phyloP scores from a whole-genome alignment of 2,113 vertebrate species.

The Taurulus bubalis region DNA sequence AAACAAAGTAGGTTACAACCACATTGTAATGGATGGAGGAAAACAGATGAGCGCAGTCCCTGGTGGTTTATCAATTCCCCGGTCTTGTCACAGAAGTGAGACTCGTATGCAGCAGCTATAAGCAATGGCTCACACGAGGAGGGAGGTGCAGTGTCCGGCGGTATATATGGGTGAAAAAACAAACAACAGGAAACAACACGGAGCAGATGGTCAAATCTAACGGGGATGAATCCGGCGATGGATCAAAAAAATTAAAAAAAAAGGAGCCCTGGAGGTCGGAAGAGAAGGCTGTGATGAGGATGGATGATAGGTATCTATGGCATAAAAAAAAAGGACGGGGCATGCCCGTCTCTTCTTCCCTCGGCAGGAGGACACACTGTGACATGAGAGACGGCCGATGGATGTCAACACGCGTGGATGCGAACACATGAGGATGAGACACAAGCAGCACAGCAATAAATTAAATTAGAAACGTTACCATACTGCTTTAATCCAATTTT shows the following conservation, averaged over 20 bases:
- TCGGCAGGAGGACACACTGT: slow-evolving; percentile 52
- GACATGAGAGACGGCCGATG: slow-evolving; percentile 61
- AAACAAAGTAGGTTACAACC: slow-evolving; percentile 63
- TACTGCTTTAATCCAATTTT: slow-evolving; percentile 85
- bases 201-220: slow-evolving; percentile 31
- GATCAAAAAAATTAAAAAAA: not conserved
- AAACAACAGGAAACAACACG: slow-evolving; percentile 43
- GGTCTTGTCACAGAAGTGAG: slow-evolving; percentile 34
- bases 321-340: slow-evolving; percentile 43
- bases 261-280: slow-evolving; percentile 6
- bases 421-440: slow-evolving; percentile 63
- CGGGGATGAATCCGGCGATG: slow-evolving; percentile 19
- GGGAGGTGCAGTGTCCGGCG: slow-evolving; percentile 30
- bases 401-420: slow-evolving; percentile 58
- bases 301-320: slow-evolving; percentile 66
- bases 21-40: slow-evolving; percentile 31
- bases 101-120: slow-evolving; percentile 36
- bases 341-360: slow-evolving; percentile 28
- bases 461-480: slow-evolving; percentile 84
- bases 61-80: slow-evolving; percentile 30
- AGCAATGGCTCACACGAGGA: slow-evolving; percentile 10
- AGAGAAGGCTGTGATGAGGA: slow-evolving; percentile 54
- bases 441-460: slow-evolving; percentile 69
- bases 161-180: slow-evolving; percentile 38
- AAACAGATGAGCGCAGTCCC: slow-evolving; percentile 51